phyloP scores from a whole-genome alignment of 2,113 vertebrate species.

The Cottus gobio region DNA sequence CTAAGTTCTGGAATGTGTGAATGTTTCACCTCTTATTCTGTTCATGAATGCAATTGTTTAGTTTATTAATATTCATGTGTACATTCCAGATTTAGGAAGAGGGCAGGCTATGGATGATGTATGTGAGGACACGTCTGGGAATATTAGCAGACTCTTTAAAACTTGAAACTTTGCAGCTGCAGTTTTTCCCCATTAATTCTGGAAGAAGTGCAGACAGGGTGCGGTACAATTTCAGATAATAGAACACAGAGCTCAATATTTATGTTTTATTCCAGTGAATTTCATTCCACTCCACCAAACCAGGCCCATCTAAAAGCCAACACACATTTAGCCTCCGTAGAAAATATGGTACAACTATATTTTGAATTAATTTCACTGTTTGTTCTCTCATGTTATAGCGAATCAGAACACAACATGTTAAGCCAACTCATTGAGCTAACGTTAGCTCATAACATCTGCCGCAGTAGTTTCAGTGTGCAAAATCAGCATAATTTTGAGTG shows the following conservation, averaged over 20 bases:
- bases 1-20: slow-evolving; percentile 14
- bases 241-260: neutral
- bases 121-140: slow-evolving; percentile 33
- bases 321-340: neutral
- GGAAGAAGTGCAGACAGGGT: neutral
- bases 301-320: neutral
- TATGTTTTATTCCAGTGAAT: neutral
- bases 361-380: neutral
- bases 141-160: slow-evolving; percentile 11
- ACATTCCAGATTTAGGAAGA: slow-evolving; percentile 34
- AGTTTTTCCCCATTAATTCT: neutral
- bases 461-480: neutral
- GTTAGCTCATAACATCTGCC: neutral
- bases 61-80: slow-evolving; percentile 39
- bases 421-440: neutral
- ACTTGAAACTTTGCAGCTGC: slow-evolving; percentile 21
- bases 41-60: slow-evolving; percentile 20
- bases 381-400: neutral
- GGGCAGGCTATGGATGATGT: slow-evolving; percentile 35
- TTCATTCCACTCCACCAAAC: slow-evolving; percentile 5
- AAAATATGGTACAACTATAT: neutral
- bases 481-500: neutral
- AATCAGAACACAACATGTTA: neutral
- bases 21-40: neutral
- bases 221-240: slow-evolving; percentile 9